A percentile compares a stretch with the other conserved stretches of the same genome.
These are phyloP conservation scores for Biston betularia DNA, from an alignment of 2,888 invertebrate species.

Conservation along the genomic window DNA sequence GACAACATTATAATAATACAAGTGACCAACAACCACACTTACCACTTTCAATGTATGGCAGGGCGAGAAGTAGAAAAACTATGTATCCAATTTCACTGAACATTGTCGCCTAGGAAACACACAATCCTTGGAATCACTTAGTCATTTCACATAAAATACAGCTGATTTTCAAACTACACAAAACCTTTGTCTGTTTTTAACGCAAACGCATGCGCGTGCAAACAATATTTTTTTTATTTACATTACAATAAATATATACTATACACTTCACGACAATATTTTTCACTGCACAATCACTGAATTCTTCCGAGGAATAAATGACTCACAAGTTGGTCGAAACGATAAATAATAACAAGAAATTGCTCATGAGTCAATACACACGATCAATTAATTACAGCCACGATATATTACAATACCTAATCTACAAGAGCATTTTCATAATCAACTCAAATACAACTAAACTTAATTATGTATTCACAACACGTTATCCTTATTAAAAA, in stretches of 20 bases:
- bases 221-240: slow-evolving; percentile 84
- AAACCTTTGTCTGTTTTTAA: slow-evolving; percentile 87
- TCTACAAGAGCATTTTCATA: slow-evolving; percentile 46
- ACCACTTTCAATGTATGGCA: slow-evolving; percentile 91
- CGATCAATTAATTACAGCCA: slow-evolving; percentile 43
- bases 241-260: slow-evolving; percentile 74
- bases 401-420: slow-evolving; percentile 44
- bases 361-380: slow-evolving; percentile 51
- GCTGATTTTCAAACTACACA: slow-evolving; percentile 86
- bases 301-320: slow-evolving; percentile 57
- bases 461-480: slow-evolving; percentile 50
- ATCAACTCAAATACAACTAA: slow-evolving; percentile 29
- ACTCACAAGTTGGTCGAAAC: slow-evolving; percentile 62
- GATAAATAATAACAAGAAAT: slow-evolving; percentile 73
- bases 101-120: slow-evolving; percentile 84
- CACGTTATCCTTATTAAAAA: slow-evolving; percentile 51
- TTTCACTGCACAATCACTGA: slow-evolving; percentile 53
- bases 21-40: slow-evolving; percentile 65
- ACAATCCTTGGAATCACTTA: slow-evolving; percentile 81
- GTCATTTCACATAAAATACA: slow-evolving; percentile 85
- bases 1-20: slow-evolving; percentile 47
- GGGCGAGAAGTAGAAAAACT: slow-evolving; percentile 88
- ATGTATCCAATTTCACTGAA: slow-evolving; percentile 89
- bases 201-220: slow-evolving; percentile 86
- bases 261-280: slow-evolving; percentile 58